phyloP scores from a whole-genome alignment of 1,140 invertebrate species.

The Popillia japonica region DNA sequence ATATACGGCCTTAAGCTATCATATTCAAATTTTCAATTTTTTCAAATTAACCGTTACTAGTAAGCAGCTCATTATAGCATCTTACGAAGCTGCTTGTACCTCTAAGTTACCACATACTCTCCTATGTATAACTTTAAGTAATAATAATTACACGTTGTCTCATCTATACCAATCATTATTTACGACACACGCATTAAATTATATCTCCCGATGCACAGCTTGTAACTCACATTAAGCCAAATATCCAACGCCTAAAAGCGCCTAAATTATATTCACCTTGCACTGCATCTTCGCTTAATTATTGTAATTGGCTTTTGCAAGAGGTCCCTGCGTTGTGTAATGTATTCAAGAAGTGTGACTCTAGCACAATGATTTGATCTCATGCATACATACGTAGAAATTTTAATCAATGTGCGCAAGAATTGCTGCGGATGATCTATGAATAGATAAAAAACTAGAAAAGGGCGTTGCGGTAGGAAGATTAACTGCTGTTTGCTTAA shows the following conservation, averaged over 20 bases:
- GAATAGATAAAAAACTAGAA: neutral
- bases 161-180: neutral
- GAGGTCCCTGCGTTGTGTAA: neutral
- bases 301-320: neutral
- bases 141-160: neutral
- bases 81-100: too few relatives aligned
- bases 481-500: constrained; percentile 11
- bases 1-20: too few relatives aligned
- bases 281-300: neutral
- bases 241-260: neutral
- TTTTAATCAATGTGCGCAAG: neutral
- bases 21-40: too few relatives aligned
- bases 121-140: neutral
- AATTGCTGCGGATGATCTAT: neutral
- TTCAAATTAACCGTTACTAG: too few relatives aligned
- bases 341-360: neutral
- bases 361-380: neutral
- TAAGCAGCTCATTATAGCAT: too few relatives aligned
- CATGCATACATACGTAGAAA: neutral
- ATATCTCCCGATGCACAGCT: neutral
- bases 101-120: neutral
- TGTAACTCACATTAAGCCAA: neutral
- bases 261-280: neutral
- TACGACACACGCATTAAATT: neutral
- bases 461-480: neutral